These are phyloP conservation scores for Phortica magna DNA, from an alignment of 2,888 invertebrate species.

Conservation along the genomic window DNA sequence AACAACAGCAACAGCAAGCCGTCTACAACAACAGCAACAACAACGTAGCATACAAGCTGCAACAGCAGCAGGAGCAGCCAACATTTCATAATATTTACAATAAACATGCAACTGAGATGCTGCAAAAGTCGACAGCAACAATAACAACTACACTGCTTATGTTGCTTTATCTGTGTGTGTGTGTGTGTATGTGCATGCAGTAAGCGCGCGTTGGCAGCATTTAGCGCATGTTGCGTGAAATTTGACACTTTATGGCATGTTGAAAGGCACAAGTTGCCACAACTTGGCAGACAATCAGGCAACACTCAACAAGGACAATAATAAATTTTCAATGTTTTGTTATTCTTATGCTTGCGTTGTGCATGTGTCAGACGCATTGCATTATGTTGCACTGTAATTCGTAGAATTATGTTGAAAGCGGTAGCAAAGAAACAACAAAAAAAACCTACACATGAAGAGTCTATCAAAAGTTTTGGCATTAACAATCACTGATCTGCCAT, in stretches of 20 bases:
- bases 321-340: constrained; percentile 5
- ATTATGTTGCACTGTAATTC: too few species aligned
- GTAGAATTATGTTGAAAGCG: too few species aligned
- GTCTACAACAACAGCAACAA: constrained; percentile 53
- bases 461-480: too few species aligned
- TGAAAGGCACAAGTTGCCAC: constrained; percentile 19
- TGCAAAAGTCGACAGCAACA: constrained; percentile 36
- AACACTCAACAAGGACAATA: constrained; percentile 50
- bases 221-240: constrained; percentile 72
- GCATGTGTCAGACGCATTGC: too few species aligned
- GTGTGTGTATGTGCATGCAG: not conserved
- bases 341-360: constrained; percentile 25
- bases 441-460: too few species aligned
- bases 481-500: too few species aligned
- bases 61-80: constrained; percentile 43
- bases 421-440: too few species aligned
- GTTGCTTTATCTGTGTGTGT: constrained; percentile 16
- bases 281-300: constrained; percentile 27
- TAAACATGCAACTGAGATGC: constrained; percentile 69
- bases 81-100: constrained; percentile 74
- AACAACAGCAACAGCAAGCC: constrained; percentile 39
- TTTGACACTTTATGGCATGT: constrained; percentile 64
- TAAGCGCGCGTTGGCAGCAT: constrained; percentile 60
- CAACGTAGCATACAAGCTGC: constrained; percentile 37
- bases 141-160: constrained; percentile 32